Evolutionary conservation across 1,140 invertebrate genomes (phyloP).

Genomic region (Halictus rubicundus): DNA sequence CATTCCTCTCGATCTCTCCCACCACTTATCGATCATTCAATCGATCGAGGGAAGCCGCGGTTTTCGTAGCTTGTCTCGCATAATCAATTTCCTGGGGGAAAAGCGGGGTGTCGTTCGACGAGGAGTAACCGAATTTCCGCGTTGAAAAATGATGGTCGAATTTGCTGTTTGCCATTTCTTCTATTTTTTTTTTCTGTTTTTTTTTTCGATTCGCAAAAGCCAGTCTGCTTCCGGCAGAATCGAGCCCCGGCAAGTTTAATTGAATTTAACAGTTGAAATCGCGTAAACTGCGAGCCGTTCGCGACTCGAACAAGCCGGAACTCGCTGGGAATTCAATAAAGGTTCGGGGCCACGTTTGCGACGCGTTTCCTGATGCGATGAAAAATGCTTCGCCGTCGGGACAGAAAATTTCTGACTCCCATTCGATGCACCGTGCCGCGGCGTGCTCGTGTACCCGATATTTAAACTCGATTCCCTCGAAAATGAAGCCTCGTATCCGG

Average conservation of each 20-base stretch:
- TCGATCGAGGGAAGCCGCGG: too few species aligned
- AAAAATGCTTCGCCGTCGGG: neutral
- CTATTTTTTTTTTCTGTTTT: too few species aligned
- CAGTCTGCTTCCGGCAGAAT: neutral
- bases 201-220: too few species aligned
- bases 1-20: neutral
- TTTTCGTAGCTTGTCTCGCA: too few species aligned
- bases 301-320: neutral
- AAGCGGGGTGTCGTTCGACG: neutral
- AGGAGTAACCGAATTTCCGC: neutral
- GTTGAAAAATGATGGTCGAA: neutral
- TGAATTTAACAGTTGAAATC: slow-evolving; percentile 3
- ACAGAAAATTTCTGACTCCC: neutral
- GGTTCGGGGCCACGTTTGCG: neutral
- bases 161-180: neutral
- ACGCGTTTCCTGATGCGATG: neutral
- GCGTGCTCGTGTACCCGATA: too few species aligned
- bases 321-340: neutral
- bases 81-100: too few species aligned
- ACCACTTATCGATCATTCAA: too few species aligned
- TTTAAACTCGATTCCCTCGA: too few species aligned
- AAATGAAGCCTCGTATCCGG: too few species aligned
- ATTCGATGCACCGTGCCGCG: too few species aligned
- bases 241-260: neutral
- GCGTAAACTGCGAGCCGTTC: neutral